Evolutionary conservation across 2,888 invertebrate genomes (phyloP).

Genomic region (Protodeltote pygarga): DNA sequence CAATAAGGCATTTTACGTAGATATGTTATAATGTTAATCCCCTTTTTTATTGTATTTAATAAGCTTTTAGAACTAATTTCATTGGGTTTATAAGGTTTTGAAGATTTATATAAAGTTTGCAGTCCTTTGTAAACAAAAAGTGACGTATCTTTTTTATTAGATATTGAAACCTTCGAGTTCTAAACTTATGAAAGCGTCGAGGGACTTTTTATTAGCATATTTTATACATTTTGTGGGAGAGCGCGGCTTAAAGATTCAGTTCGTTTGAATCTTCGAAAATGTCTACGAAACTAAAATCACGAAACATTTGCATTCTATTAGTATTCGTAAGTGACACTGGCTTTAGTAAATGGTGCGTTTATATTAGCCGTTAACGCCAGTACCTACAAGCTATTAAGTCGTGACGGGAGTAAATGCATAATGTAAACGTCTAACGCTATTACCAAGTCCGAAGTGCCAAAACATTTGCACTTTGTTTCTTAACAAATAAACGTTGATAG

Average conservation of each 20-base stretch:
- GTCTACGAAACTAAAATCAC: constrained; percentile 2
- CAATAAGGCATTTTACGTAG: too few relatives aligned
- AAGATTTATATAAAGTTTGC: constrained; percentile 2
- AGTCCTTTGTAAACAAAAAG: constrained; percentile 13
- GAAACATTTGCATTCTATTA: constrained; percentile 20
- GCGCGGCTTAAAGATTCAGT: background rate
- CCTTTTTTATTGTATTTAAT: too few relatives aligned
- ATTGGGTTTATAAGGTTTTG: too few relatives aligned
- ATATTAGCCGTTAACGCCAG: constrained; percentile 12
- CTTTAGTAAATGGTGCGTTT: constrained; percentile 30
- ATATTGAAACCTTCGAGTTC: background rate
- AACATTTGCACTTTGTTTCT: constrained; percentile 26
- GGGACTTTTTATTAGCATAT: background rate
- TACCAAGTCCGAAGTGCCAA: constrained; percentile 20
- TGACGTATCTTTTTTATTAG: constrained; percentile 1
- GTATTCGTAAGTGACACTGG: constrained; percentile 19
- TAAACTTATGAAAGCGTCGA: background rate
- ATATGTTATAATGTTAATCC: too few relatives aligned
- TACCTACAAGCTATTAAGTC: constrained; percentile 14
- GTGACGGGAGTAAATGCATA: constrained; percentile 32
- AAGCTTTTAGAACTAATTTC: too few relatives aligned
- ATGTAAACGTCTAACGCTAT: constrained; percentile 37
- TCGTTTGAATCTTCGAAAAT: background rate
- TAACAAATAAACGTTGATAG: constrained; percentile 15
- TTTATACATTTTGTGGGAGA: background rate